These are phyloP conservation scores for Opisthograptis luteolata DNA, from an alignment of 2,888 invertebrate genomes.

Conservation along the genomic window DNA sequence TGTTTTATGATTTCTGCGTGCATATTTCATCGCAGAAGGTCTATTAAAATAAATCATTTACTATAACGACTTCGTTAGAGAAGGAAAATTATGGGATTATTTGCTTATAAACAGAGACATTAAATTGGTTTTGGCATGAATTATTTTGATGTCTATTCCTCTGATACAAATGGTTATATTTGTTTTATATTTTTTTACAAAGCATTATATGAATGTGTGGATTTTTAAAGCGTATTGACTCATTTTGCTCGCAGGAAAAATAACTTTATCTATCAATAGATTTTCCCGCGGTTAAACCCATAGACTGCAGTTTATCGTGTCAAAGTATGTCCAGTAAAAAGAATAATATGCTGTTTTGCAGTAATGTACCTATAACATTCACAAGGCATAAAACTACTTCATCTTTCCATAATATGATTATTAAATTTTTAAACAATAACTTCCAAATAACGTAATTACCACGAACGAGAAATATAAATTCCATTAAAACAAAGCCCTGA, in stretches of 20 bases:
- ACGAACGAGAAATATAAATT: background rate
- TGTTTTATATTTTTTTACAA: too few species aligned
- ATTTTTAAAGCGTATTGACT: too few species aligned
- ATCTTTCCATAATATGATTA: background rate
- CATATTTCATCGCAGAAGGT: slow-evolving; percentile 41
- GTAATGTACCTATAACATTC: too few species aligned
- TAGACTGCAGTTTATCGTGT: too few species aligned
- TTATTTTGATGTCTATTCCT: background rate
- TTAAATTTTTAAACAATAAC: background rate
- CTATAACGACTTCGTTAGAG: slow-evolving; percentile 16
- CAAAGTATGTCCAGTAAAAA: too few species aligned
- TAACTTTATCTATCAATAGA: too few species aligned
- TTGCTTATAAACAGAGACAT: background rate
- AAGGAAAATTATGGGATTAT: background rate
- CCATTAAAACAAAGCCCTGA: slow-evolving; percentile 7
- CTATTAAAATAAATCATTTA: slow-evolving; percentile 44
- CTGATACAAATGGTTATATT: too few species aligned
- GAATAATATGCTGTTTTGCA: too few species aligned
- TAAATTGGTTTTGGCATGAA: slow-evolving; percentile 1
- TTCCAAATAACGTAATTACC: background rate
- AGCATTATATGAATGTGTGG: too few species aligned
- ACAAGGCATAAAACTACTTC: too few species aligned
- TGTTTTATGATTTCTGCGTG: slow-evolving; percentile 59
- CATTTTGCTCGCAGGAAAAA: too few species aligned
- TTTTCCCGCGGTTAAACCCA: too few species aligned